Percentiles rank a stretch among this genome's conserved stretches.
Conservation (phyloP, 2,888 invertebrate species). For the Sesia bembeciformis region DNA sequence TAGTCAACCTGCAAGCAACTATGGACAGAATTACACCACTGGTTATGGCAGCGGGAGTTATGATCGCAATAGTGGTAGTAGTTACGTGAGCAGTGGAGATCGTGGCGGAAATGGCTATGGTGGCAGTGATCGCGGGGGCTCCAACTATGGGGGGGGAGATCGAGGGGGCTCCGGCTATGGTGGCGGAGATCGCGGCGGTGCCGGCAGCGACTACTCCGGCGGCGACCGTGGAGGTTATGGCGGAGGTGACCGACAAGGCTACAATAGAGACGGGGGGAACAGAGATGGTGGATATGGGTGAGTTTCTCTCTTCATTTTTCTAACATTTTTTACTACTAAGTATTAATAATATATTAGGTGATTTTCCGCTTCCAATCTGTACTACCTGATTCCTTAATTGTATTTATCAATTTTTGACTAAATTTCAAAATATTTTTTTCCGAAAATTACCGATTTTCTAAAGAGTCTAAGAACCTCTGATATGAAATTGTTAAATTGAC, state of each 20-base stretch:
- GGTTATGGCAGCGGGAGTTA: constrained; percentile 41
- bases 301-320: constrained; percentile 30
- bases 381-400: too few relatives aligned
- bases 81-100: constrained; percentile 44
- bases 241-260: constrained; percentile 62
- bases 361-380: too few relatives aligned
- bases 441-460: too few relatives aligned
- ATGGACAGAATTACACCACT: constrained; percentile 46
- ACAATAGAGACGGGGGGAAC: constrained; percentile 75
- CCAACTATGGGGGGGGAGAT: constrained; percentile 42
- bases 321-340: neutral
- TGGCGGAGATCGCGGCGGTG: constrained; percentile 53
- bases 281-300: constrained; percentile 76
- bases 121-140: constrained; percentile 54
- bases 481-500: too few relatives aligned
- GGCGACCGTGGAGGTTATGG: constrained; percentile 62
- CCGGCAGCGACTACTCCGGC: constrained; percentile 45
- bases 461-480: too few relatives aligned
- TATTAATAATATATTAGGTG: too few relatives aligned
- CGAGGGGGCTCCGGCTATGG: constrained; percentile 49
- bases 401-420: too few relatives aligned
- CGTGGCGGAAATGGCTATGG: constrained; percentile 47
- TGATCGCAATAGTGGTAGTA: constrained; percentile 29
- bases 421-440: too few relatives aligned
- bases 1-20: constrained; percentile 39